phyloP scores from a whole-genome alignment of 2,797 vertebrate genomes.

The Parauchenoglanis ngamensis region DNA sequence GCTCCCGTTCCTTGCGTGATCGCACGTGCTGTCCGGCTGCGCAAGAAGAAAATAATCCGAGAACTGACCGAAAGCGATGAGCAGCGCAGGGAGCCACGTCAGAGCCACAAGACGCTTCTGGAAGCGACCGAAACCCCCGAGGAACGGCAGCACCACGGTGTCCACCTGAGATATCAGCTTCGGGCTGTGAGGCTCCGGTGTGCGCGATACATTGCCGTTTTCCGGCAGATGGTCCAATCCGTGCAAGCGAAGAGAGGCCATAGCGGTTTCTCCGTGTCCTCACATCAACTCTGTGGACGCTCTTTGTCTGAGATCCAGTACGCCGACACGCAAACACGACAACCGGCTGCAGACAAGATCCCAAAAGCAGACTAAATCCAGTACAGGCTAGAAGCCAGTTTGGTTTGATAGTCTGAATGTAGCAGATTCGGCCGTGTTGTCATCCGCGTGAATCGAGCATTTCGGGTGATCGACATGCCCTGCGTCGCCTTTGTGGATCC shows the following conservation, averaged over 20 bases:
- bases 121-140: conserved; percentile 87
- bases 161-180: conserved; percentile 87
- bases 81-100: conserved; percentile 93
- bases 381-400: not conserved
- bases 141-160: conserved; percentile 86
- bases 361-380: conserved; percentile 1
- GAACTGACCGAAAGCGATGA: conserved; percentile 95
- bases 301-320: conserved; percentile 67
- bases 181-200: conserved; percentile 64
- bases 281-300: conserved; percentile 57
- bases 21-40: conserved; percentile 85
- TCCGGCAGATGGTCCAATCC: conserved; percentile 72
- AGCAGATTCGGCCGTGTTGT: conserved; percentile 22
- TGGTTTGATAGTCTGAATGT: not conserved
- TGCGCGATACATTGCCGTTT: conserved; percentile 73
- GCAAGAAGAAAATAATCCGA: conserved; percentile 94
- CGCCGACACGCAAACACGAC: conserved; percentile 40
- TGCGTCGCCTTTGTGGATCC: conserved; percentile 61
- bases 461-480: conserved; percentile 54
- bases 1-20: conserved; percentile 66
- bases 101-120: conserved; percentile 90
- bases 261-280: conserved; percentile 64
- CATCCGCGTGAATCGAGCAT: conserved; percentile 26
- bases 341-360: not conserved
- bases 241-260: conserved; percentile 75